These are phyloP conservation scores for Matsumyia berberina DNA, from an alignment of 2,888 invertebrate genomes.

Conservation along the genomic window DNA sequence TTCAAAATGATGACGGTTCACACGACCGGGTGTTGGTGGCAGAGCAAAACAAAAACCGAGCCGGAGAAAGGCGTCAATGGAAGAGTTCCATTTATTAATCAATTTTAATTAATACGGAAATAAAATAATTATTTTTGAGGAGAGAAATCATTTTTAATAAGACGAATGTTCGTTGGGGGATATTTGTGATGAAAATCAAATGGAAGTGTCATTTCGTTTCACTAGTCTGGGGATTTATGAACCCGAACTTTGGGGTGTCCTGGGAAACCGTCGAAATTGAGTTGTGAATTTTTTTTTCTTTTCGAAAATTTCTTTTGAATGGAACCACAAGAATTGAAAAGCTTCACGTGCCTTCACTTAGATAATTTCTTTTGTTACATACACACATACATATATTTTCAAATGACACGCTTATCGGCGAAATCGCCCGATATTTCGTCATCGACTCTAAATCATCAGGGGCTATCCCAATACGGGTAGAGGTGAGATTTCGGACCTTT, in stretches of 20 bases:
- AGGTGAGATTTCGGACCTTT: too few relatives aligned
- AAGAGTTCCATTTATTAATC: conserved; percentile 64
- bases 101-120: conserved; percentile 71
- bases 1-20: conserved; percentile 65
- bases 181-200: conserved; percentile 11
- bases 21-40: conserved; percentile 2
- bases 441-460: too few relatives aligned
- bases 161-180: not conserved
- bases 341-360: too few relatives aligned
- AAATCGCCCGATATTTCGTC: too few relatives aligned
- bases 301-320: too few relatives aligned
- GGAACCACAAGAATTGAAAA: too few relatives aligned
- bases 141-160: not conserved
- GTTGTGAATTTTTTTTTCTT: too few relatives aligned
- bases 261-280: not conserved
- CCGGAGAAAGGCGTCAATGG: conserved; percentile 29
- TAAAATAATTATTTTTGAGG: conserved; percentile 36
- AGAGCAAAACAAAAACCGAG: not conserved
- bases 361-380: too few relatives aligned
- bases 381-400: too few relatives aligned
- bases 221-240: not conserved
- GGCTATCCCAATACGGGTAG: too few relatives aligned
- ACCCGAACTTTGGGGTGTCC: not conserved
- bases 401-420: too few relatives aligned
- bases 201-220: conserved; percentile 32